Evolutionary conservation across 2,113 vertebrate genomes (phyloP), one percentile per base, ranked within the genome.

Genomic region (Macheiramphus alcinus): DNA sequence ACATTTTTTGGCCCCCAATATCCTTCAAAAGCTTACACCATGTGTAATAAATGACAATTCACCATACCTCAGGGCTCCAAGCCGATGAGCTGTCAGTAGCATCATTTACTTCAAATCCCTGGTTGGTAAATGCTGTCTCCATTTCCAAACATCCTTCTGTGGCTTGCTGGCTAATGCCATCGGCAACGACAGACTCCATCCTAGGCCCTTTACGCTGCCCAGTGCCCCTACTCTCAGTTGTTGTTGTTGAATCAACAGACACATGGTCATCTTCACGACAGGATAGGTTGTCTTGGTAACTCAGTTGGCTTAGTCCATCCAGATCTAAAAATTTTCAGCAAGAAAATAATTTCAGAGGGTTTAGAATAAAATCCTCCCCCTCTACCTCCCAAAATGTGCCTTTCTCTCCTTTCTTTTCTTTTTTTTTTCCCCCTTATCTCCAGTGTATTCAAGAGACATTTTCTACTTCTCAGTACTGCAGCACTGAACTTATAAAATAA

Each of bases 61-160:
- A 65, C 38, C 29, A 3, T 98, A 99, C 99, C 99, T 99, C 99
- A 52, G 99, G 98, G 96, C 98, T 99, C 98, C 98, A 99, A 34
- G 97, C 96, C 1, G 98, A 98, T 62, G 99, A 99, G 96, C 98
- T 99, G 92, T 99, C 99, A 4, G 98, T 98, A 61, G 96, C 97
- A 15, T 98, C 98, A 7, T 98, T 98, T 86, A 97, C 98, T 96
- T 98, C 98, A 48, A 97, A 96, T 48, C 97, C 97, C 48, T 96
- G 98, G 52, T 74, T 97, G 79, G 97, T 98, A 78, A 97, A 88
- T 1, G 96, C 92, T 25, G 95, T 93, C 87, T 99, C 98, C 34
- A 20, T 86, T 91, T 98, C 98, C 94, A 98, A 88, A 55, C 38
- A 86, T 55, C 98, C 98, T 22, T 98, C 98, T 0, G 95, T 84